Base-by-base conservation (phyloP, 2,797 vertebrate species). In the Sebastes kiyomatsui region DNA sequence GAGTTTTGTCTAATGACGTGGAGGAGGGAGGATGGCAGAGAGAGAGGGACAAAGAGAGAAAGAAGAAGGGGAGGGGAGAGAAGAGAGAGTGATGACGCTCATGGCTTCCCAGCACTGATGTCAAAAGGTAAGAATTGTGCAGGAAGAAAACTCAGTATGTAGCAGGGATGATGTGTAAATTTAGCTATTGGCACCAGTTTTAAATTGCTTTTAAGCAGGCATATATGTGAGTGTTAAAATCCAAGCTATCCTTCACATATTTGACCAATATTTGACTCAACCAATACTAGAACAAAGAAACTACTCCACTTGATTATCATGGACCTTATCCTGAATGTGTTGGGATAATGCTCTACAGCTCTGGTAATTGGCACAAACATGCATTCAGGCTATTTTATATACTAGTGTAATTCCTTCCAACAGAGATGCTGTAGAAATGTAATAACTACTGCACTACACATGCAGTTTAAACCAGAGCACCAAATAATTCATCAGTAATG, bases 281-380 rank as follows among this genome's bases (percentile, higher is more conserved):
- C 56, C n/a, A 66, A 76, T 89, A 76, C 52, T 79, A 81, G 79
- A 80, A 74, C 81, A 86, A 61, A 79, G 77, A 81, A 91, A 67
- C 75, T 67, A 55, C 75, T 79, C 25, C 59, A 79, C 83, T 85
- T 8, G 4, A 79, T 82, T 84, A 82, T 78, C 42, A 25, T 84
- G 80, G 70, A 85, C 82, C 83, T 72, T 68, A 87, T 84, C 76
- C 23, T 61, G 8, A 23, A n/a, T 66, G 67, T 78, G 71, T 60
- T 59, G 25, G 16, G 14, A 59, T 67, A 16, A 52, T 52, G 22
- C 25, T 55, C 42, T 69, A 38, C 18, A 61, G 28, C 67, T 67
- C 75, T 75, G n/a, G 10, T 32, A 33, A 35, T 8, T n/a, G 27
- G 25, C 35, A 77, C 33, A 35, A 69, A 66, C 28, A 14, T 75